These are phyloP conservation scores for Craterocephalus amniculus DNA, from an alignment of 2,797 vertebrate genomes.

Conservation along the genomic window DNA sequence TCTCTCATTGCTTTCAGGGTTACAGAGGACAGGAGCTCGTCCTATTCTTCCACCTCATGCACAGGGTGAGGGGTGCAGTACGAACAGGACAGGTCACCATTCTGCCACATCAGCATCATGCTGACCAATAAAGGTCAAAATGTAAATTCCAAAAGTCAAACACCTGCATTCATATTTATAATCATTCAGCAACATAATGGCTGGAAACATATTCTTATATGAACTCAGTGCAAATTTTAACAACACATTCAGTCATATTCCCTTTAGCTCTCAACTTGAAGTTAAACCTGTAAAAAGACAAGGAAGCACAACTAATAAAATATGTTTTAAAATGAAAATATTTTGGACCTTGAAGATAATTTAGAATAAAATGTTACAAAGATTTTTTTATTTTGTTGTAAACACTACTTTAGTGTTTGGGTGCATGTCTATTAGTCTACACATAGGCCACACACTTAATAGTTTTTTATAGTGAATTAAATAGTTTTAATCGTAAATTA, in stretches of 20 bases:
- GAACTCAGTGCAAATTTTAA: neutral
- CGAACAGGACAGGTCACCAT: neutral
- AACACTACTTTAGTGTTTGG: too few relatives aligned
- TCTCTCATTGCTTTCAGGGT: constrained; percentile 1
- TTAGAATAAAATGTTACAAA: too few relatives aligned
- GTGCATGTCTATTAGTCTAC: too few relatives aligned
- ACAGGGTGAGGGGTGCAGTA: neutral
- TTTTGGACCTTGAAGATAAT: neutral
- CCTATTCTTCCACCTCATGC: neutral
- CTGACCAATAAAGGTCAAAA: neutral
- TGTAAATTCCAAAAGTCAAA: neutral
- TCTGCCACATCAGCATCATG: constrained; percentile 1
- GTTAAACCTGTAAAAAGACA: neutral
- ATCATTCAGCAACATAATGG: neutral
- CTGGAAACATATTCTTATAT: neutral
- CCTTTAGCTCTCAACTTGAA: neutral
- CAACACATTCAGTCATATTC: neutral
- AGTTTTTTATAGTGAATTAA: too few relatives aligned
- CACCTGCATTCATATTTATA: neutral
- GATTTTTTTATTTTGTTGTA: too few relatives aligned
- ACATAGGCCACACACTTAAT: too few relatives aligned
- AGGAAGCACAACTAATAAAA: neutral
- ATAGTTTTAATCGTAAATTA: neutral
- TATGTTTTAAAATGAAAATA: neutral
- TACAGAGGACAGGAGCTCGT: neutral